Evolutionary conservation across 2,888 invertebrate genomes (phyloP).

Genomic region (Heteropelma amictum): DNA sequence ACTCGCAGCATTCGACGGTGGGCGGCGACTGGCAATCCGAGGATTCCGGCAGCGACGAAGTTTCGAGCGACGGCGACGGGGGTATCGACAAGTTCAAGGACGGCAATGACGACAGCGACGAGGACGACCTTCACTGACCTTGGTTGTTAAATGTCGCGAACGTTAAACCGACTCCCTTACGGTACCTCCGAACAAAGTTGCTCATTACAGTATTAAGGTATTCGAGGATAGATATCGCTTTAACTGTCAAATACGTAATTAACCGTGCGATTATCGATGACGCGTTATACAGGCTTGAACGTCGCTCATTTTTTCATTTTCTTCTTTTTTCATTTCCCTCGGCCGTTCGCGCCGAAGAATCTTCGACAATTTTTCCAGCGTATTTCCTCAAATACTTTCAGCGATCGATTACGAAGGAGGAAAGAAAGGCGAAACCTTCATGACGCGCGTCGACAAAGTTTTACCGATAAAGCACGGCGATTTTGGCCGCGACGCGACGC

Average conservation of each 20-base stretch:
- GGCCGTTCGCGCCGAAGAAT: neutral
- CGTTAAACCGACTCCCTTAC: slow-evolving; percentile 69
- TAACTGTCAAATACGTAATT: slow-evolving; percentile 78
- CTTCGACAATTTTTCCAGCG: neutral
- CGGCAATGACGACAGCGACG: slow-evolving; percentile 75
- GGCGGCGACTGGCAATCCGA: slow-evolving; percentile 73
- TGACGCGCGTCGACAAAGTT: too few relatives aligned
- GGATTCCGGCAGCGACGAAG: slow-evolving; percentile 75
- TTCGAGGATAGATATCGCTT: slow-evolving; percentile 77
- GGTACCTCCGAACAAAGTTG: slow-evolving; percentile 76
- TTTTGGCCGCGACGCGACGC: neutral
- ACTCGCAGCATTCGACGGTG: slow-evolving; percentile 51
- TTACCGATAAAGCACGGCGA: too few relatives aligned
- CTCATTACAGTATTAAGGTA: slow-evolving; percentile 78
- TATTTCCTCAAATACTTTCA: neutral
- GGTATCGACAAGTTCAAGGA: slow-evolving; percentile 73
- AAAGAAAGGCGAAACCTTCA: too few relatives aligned
- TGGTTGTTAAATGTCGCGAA: slow-evolving; percentile 68
- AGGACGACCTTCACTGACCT: slow-evolving; percentile 76
- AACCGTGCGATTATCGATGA: slow-evolving; percentile 73
- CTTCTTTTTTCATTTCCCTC: neutral
- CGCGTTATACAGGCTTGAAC: slow-evolving; percentile 67
- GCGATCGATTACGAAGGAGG: neutral
- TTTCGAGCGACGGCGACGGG: slow-evolving; percentile 74
- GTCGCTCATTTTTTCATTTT: slow-evolving; percentile 60